Percentiles rank a stretch among this genome's conserved stretches.
Conservation (phyloP, 2,888 invertebrate species). For the Nectonema munidae region DNA sequence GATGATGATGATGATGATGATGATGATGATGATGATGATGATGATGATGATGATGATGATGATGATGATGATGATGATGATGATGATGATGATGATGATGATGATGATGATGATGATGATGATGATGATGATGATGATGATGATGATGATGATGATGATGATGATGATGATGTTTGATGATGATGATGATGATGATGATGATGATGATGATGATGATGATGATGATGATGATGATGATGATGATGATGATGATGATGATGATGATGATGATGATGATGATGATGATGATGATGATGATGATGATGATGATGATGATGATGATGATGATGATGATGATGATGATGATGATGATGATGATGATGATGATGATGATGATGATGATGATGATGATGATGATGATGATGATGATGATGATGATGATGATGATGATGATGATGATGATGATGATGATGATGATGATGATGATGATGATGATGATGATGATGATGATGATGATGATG, state of each 20-base stretch:
- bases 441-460: slow-evolving; percentile 5
- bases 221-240: slow-evolving; percentile 5
- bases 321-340: slow-evolving; percentile 5
- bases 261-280: slow-evolving; percentile 5
- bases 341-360: slow-evolving; percentile 5
- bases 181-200: slow-evolving; percentile 5
- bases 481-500: slow-evolving; percentile 5
- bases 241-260: slow-evolving; percentile 5
- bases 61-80: slow-evolving; percentile 1
- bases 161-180: slow-evolving; percentile 1
- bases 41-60: slow-evolving; percentile 5
- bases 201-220: slow-evolving; percentile 5
- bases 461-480: slow-evolving; percentile 5
- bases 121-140: slow-evolving; percentile 5
- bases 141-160: slow-evolving; percentile 5
- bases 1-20: slow-evolving; percentile 5
- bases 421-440: slow-evolving; percentile 5
- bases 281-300: slow-evolving; percentile 5
- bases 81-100: not conserved
- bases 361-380: slow-evolving; percentile 5
- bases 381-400: slow-evolving; percentile 5
- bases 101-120: slow-evolving; percentile 1
- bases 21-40: slow-evolving; percentile 5
- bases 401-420: slow-evolving; percentile 5
- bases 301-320: slow-evolving; percentile 5